Evolutionary conservation across 2,113 vertebrate genomes (phyloP).

Genomic region (Ameiurus melas): DNA sequence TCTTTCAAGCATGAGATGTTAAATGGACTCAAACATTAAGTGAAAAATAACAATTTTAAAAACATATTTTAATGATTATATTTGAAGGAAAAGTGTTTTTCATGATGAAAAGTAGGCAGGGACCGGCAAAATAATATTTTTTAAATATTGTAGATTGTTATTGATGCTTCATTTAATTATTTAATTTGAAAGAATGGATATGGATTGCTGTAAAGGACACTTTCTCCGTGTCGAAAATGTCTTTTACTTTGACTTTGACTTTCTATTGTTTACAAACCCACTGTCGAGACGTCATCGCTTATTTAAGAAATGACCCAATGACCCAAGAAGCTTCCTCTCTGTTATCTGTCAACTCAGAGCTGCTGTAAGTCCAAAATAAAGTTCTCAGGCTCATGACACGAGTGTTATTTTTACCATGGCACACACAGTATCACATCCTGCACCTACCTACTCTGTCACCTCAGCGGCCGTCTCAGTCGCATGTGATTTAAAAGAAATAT

Average conservation of each 20-base stretch:
- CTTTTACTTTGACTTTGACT: background rate
- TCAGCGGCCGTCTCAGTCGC: background rate
- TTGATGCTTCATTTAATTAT: background rate
- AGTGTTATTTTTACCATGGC: background rate
- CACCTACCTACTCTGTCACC: background rate
- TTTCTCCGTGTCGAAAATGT: too few species aligned
- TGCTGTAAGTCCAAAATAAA: background rate
- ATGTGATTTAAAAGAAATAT: too few species aligned
- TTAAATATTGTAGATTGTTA: background rate
- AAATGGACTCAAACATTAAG: too few species aligned
- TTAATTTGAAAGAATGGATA: background rate
- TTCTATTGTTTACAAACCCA: too few species aligned
- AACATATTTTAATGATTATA: too few species aligned
- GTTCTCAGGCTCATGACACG: background rate
- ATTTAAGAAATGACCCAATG: background rate
- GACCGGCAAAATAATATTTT: too few species aligned
- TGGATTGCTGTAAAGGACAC: background rate
- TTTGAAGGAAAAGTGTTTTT: too few species aligned
- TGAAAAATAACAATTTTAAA: too few species aligned
- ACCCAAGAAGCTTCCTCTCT: background rate
- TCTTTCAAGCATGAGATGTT: too few species aligned
- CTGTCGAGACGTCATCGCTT: background rate
- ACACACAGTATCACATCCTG: background rate
- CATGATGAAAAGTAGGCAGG: too few species aligned
- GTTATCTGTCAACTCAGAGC: background rate